These are phyloP conservation scores for Myotis daubentonii DNA, from an alignment of 2,797 vertebrate species.

Conservation along the genomic window DNA sequence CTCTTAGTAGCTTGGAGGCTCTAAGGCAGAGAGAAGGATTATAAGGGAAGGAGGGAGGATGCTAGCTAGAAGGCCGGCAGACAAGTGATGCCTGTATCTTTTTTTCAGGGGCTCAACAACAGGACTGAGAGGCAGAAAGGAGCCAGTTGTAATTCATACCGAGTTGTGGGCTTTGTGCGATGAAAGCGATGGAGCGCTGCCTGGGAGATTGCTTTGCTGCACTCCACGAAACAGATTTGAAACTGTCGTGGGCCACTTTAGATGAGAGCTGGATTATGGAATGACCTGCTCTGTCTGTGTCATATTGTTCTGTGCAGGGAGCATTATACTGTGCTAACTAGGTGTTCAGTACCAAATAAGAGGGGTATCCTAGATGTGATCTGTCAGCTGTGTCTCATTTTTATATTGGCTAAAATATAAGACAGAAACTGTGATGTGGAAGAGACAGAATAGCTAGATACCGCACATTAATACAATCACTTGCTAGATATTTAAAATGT, in stretches of 20 bases:
- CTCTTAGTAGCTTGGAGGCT: slow-evolving; percentile 84
- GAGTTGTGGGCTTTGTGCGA: slow-evolving; percentile 99
- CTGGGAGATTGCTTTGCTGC: slow-evolving; percentile 99
- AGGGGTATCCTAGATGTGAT: slow-evolving; percentile 90
- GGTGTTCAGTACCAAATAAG: slow-evolving; percentile 94
- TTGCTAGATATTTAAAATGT: slow-evolving; percentile 75
- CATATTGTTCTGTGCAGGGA: slow-evolving; percentile 96
- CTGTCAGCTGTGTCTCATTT: slow-evolving; percentile 93
- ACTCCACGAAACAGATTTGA: slow-evolving; percentile 99
- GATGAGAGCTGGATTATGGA: slow-evolving; percentile 99
- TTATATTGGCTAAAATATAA: slow-evolving; percentile 89
- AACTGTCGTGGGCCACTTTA: slow-evolving; percentile 97
- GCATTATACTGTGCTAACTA: slow-evolving; percentile 98
- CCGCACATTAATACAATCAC: slow-evolving; percentile 66
- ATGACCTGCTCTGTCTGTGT: slow-evolving; percentile 99
- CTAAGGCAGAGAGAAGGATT: slow-evolving; percentile 51
- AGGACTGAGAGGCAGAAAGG: slow-evolving; percentile 94
- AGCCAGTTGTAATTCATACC: slow-evolving; percentile 99
- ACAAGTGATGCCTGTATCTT: slow-evolving; percentile 91
- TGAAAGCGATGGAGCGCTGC: slow-evolving; percentile 99
- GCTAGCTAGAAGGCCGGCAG: slow-evolving; percentile 85
- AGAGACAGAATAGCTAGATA: slow-evolving; percentile 76
- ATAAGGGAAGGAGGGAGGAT: slow-evolving; percentile 69
- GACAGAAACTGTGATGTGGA: slow-evolving; percentile 85
- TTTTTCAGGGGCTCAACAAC: slow-evolving; percentile 89